phyloP scores from a whole-genome alignment of 2,113 vertebrate species.

The Tor tambroides region DNA sequence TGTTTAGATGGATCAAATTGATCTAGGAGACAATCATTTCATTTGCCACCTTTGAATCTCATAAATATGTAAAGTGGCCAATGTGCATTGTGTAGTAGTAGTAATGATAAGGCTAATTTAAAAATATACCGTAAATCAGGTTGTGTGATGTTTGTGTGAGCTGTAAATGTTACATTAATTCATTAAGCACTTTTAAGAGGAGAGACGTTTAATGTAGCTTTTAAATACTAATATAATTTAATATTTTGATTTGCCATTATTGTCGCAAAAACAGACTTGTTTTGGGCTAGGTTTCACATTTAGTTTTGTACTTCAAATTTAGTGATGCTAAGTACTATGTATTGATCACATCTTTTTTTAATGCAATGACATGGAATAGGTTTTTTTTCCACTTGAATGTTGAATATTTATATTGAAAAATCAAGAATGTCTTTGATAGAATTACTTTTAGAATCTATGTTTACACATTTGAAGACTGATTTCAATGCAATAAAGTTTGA shows the following conservation, averaged over 20 bases:
- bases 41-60: background rate
- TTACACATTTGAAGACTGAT: background rate
- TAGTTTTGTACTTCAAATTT: background rate
- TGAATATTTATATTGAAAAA: constrained; percentile 6
- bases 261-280: background rate
- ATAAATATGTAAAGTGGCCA: background rate
- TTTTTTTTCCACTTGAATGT: background rate
- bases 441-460: background rate
- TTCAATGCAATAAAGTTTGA: background rate
- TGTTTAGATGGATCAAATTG: background rate
- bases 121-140: background rate
- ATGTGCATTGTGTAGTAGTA: background rate
- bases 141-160: background rate
- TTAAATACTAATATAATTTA: background rate
- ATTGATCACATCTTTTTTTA: background rate
- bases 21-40: constrained; percentile 17
- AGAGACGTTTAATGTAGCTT: background rate
- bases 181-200: background rate
- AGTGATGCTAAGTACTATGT: background rate
- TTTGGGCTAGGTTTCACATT: background rate
- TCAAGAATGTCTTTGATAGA: background rate
- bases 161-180: background rate
- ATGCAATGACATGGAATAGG: background rate
- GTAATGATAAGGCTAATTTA: background rate
- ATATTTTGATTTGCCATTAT: background rate